Percentiles rank a stretch among this genome's conserved stretches.
Conservation (phyloP, 2,888 invertebrate genomes). For the Embidobia sp. region DNA sequence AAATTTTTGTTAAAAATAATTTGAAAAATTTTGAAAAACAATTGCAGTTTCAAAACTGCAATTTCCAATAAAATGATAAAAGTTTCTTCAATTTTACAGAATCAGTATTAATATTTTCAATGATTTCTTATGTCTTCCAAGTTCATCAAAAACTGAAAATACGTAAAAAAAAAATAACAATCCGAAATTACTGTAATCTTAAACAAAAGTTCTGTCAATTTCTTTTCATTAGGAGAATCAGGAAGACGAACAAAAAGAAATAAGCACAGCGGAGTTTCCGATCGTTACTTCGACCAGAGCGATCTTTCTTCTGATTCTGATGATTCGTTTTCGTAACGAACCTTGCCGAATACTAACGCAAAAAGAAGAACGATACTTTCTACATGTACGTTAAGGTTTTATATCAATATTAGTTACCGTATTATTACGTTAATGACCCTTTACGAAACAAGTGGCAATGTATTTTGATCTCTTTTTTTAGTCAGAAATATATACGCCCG, state of each 20-base stretch:
- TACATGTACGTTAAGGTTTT: conserved; percentile 69
- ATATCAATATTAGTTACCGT: conserved; percentile 70
- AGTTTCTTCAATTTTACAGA: too few species aligned
- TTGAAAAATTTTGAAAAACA: too few species aligned
- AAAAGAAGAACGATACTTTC: conserved; percentile 70
- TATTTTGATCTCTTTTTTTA: conserved; percentile 88
- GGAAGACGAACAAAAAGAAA: conserved; percentile 15
- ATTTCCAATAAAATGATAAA: too few species aligned
- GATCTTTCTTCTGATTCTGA: conserved; percentile 71
- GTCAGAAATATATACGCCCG: conserved; percentile 85
- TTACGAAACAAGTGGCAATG: conserved; percentile 85
- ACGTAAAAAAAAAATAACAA: too few species aligned
- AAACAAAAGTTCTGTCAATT: too few species aligned
- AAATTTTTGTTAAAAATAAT: too few species aligned
- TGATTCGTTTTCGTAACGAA: conserved; percentile 73
- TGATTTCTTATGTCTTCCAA: too few species aligned
- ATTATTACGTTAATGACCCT: conserved; percentile 78
- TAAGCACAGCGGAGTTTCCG: conserved; percentile 16
- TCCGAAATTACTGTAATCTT: too few species aligned
- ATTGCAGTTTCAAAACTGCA: too few species aligned
- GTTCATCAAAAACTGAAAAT: too few species aligned
- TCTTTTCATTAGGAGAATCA: too few species aligned
- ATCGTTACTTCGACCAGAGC: conserved; percentile 43
- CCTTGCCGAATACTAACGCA: conserved; percentile 77
- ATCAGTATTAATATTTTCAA: too few species aligned